Base-by-base conservation (phyloP, 2,797 vertebrate species). In the Anguilla obscura region DNA sequence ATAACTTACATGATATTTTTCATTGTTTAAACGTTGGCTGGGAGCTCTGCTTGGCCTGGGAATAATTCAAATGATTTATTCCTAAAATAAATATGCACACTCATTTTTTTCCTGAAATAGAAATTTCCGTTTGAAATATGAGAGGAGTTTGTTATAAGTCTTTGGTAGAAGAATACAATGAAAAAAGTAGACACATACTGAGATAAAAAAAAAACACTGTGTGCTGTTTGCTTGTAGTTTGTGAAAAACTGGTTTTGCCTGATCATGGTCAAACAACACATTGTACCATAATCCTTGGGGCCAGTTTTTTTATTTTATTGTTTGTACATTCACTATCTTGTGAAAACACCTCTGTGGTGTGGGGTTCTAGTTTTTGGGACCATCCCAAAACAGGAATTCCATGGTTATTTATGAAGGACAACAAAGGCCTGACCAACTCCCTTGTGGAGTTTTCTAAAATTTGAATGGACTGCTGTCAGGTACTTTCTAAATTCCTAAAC, bases 161-260 rank as follows among this genome's bases (percentile, higher is more conserved):
- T 66, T 66, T n/a, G 24, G 60, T 24, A n/a, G 21, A 66, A 66
- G 16, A 33, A 74, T 12, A 74, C 27, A 74, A 30, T 33, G 69
- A 33, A n/a, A 74, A 3, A 74, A 74, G 74, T 21, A 18, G 74
- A 79, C 74, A 21, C 33, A 74, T 79, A 21, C 18, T 48, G 40
- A 50, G 45, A 9, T 18, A 5, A 27, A 14, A 71, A 10, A 24
- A 21, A 8, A 82, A 24, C 4, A 27, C 45, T 50, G 45, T 82
- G 79, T 3, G 8, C 8, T 24, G 33, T 79, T 82, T 82, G 79
- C 21, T 82, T 82, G 40, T 21, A 8, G 40, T 82, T 82, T 48
- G 16, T 24, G 6, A 82, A 82, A 82, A 82, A 82, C 79, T n/a
- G 79, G 79, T 82, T 82, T 82, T 48, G 79, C 79, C 45, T 50